These are phyloP conservation scores for Beroe ovata DNA, from an alignment of 37 sponge, comb jelly and placozoan species.

Conservation along the genomic window DNA sequence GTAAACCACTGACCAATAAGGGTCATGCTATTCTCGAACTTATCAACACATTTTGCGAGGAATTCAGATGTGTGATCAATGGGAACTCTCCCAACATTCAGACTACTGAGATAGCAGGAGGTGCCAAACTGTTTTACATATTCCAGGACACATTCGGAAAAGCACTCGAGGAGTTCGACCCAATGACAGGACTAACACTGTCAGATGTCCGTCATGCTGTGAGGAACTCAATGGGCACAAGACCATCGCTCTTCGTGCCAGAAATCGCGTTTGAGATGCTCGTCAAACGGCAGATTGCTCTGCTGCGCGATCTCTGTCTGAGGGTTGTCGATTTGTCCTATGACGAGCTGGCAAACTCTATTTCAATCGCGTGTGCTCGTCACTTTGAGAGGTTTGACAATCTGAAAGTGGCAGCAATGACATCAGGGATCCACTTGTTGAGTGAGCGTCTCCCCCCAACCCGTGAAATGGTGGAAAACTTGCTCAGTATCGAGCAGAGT, in stretches of 20 bases:
- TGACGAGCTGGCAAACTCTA: conserved; percentile 93
- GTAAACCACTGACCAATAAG: conserved; percentile 80
- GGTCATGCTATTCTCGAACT: conserved; percentile 81
- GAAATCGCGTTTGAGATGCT: conserved; percentile 98
- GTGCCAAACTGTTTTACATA: conserved; percentile 93
- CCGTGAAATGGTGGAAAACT: conserved; percentile 93
- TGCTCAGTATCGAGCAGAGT: conserved; percentile 90
- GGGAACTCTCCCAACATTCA: conserved; percentile 75
- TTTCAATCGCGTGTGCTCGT: conserved; percentile 46
- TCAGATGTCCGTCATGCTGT: conserved; percentile 89
- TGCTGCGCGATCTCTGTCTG: conserved; percentile 84
- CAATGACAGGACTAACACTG: conserved; percentile 79
- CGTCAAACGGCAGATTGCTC: conserved; percentile 90
- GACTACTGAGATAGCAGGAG: conserved; percentile 89
- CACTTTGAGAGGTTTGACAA: conserved; percentile 81
- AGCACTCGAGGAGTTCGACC: conserved; percentile 76
- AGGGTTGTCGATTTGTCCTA: conserved; percentile 94
- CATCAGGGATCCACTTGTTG: conserved; percentile 79
- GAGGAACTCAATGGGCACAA: conserved; percentile 89
- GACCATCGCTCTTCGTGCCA: conserved; percentile 93
- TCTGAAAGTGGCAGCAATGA: conserved; percentile 78
- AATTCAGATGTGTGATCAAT: conserved; percentile 54
- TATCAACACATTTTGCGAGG: conserved; percentile 82
- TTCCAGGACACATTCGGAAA: conserved; percentile 86
- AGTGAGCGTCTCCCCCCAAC: conserved; percentile 81